Evolutionary conservation across 92 coral and sea anemone genomes (phyloP).

Genomic region (Porites cylindrica): DNA sequence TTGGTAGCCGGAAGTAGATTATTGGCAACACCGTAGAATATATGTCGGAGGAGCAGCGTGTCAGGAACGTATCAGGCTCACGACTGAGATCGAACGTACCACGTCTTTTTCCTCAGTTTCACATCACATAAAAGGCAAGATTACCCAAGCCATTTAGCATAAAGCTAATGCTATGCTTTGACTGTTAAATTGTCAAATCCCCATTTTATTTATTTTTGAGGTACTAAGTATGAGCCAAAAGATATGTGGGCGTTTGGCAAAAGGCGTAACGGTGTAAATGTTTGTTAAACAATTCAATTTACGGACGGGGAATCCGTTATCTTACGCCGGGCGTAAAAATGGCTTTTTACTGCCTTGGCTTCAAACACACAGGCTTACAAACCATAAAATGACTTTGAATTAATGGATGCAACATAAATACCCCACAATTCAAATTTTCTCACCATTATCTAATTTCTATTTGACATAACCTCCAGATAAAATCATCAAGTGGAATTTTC

Average conservation of each 20-base stretch:
- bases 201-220: no score
- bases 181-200: no score
- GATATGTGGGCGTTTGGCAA: not conserved
- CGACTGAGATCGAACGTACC: no score
- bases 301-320: not conserved
- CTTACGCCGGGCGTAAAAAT: not conserved
- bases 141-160: no score
- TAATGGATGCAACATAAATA: not conserved
- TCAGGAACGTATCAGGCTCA: no score
- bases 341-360: slow-evolving; percentile 16
- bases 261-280: slow-evolving; percentile 14
- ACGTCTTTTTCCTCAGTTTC: no score
- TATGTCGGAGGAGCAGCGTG: not conserved
- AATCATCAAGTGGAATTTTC: no score
- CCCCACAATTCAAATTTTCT: not conserved
- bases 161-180: no score
- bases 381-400: not conserved
- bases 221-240: not conserved
- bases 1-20: not conserved
- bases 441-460: no score
- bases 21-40: not conserved
- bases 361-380: not conserved
- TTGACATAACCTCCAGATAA: not conserved
- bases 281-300: not conserved
- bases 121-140: no score